Base-by-base conservation (phyloP, 23 tunicate genomes). In the Diplosoma virens region DNA sequence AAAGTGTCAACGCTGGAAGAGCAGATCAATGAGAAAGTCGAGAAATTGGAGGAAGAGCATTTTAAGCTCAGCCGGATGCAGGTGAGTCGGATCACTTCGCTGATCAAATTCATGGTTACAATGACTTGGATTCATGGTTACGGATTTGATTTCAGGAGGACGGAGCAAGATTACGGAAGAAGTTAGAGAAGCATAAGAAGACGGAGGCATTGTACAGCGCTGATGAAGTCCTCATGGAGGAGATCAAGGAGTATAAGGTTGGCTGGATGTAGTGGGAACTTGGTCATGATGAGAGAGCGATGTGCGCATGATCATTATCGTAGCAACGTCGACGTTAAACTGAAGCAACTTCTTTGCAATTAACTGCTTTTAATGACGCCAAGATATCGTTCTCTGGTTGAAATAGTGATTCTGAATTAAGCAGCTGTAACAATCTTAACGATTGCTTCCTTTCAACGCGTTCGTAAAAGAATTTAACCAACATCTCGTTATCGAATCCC, bases 191-290 rank as follows among this genome's bases (percentile, higher is more conserved):
- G 36, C 97, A 92, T 28, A 92, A 92, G 69, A 92, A 92, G 77
- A 92, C 90, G n/a, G 97, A 82, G 22, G 86, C 79, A 1, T 71
- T 79, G 70, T 85, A 85, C 50, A 92, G 82, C 73, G 84, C 87
- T 75, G 97, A 92, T 54, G 97, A 92, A 81, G 89, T 92, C 20
- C 74, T 92, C 32, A 76, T 85, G 87, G 97, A 92, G 59, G 97
- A 92, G 58, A 92, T 85, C 11, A 92, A 85, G 59, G 97, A 92
- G 60, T 92, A 92, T 45, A 92, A 92, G 76, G 97, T 92, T 61
- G 23, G 18, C 1, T n/a, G n/a, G n/a, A n/a, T n/a, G n/a, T n/a
- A n/a, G n/a, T n/a, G n/a, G n/a, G n/a, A n/a, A n/a, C n/a, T n/a
- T n/a, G n/a, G n/a, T n/a, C n/a, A n/a, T n/a, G n/a, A n/a, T n/a